Evolutionary conservation across 2,797 vertebrate species (phyloP).

Genomic region (Salarias fasciatus): DNA sequence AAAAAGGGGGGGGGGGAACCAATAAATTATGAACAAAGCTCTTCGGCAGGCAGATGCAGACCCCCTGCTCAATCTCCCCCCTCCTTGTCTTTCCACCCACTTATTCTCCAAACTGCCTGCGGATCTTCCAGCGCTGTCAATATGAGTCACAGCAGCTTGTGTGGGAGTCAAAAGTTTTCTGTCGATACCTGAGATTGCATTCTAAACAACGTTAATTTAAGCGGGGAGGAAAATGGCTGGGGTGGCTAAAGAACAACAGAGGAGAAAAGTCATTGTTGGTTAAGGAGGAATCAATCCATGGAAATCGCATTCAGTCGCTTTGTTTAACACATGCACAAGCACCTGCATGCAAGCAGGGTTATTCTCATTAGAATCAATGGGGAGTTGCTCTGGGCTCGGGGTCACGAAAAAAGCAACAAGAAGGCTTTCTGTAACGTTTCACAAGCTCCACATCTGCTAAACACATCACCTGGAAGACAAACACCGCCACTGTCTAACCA

Average conservation of each 20-base stretch:
- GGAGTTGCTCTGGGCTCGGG: conserved; percentile 1
- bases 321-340: neutral
- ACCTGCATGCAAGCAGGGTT: neutral
- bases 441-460: too few species aligned
- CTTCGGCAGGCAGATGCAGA: conserved; percentile 13
- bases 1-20: neutral
- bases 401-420: conserved; percentile 15
- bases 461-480: neutral
- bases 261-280: neutral
- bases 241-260: neutral
- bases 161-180: conserved; percentile 28
- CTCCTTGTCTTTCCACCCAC: conserved; percentile 36
- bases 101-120: conserved; percentile 17
- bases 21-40: conserved; percentile 53
- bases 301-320: neutral
- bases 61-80: conserved; percentile 22
- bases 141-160: conserved; percentile 35
- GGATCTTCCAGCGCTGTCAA: conserved; percentile 3
- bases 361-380: conserved; percentile 1
- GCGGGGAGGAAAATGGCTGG: neutral
- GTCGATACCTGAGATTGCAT: conserved; percentile 27
- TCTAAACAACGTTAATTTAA: conserved; percentile 17
- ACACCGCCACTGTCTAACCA: neutral
- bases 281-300: neutral
- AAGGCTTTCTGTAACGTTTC: neutral